Evolutionary conservation across 1,140 invertebrate genomes (phyloP), one percentile per base, ranked within the genome.

Genomic region (Eupeodes corollae): DNA sequence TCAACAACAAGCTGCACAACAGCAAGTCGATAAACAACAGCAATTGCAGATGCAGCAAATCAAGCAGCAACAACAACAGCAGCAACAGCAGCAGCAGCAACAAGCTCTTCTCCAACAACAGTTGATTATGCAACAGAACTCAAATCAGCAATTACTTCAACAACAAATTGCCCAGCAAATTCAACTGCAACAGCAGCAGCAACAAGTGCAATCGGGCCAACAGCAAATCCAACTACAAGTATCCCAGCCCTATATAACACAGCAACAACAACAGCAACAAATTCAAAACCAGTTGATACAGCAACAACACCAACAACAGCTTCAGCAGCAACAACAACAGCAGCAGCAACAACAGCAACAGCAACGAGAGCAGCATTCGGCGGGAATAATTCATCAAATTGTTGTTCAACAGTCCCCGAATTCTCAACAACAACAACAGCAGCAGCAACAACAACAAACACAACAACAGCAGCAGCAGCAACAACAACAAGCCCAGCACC

Each of bases 181-280:
- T 14, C 53, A 54, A 30, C 44, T 56, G 49, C 56, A 50, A 47
- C 59, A 61, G n/a, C 58, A 61, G 37, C 62, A 67, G 42, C 52
- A 58, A 42, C 51, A 50, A 18, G 46, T 42, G 52, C 55, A 10
- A 51, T 49, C n/a, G 43, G 58, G 56, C 32, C 63, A 56, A 37
- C 58, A 58, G 51, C 56, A 49, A 54, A 53, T 46, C 34, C 59
- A 56, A 55, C 46, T 42, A 48, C 41, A 42, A 35, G 9, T 26
- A 42, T 5, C 16, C 30, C 46, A 47, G 6, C 43, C 67, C 35
- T 57, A 56, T n/a, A 65, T 62, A 38, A 59, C 61, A 32, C 69
- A 70, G 26, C 72, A 70, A 47, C 67, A 64, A 46, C 70, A 73
- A 55, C 66, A 68, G 50, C 53, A 70, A 60, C 73, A 75, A 68